A percentile compares a stretch with the other conserved stretches of the same genome.
Conservation (phyloP, 2,888 invertebrate species). For the Caenorhabditis sulstoni region DNA sequence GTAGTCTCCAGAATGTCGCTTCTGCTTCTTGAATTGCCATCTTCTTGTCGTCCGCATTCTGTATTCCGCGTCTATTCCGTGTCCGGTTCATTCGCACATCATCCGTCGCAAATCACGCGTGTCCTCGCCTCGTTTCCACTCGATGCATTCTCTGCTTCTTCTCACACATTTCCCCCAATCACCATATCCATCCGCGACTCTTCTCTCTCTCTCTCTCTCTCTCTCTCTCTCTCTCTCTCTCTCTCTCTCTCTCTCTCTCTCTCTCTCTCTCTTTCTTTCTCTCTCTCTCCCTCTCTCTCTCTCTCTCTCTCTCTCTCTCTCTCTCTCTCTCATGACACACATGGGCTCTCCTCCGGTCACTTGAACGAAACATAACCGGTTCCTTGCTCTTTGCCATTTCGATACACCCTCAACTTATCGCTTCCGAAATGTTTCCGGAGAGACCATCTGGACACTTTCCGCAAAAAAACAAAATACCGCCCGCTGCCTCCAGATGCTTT, state of each 20-base stretch:
- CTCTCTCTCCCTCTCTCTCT: neutral
- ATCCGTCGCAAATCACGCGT: constrained; percentile 59
- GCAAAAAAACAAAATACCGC: neutral
- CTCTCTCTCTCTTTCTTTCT: constrained; percentile 24
- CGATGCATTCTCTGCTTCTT: constrained; percentile 30
- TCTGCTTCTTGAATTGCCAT: constrained; percentile 43
- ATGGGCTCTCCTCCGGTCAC: constrained; percentile 23
- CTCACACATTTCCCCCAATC: constrained; percentile 1
- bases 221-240: constrained; percentile 5
- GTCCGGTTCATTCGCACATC: constrained; percentile 58
- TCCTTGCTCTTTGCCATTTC: constrained; percentile 27
- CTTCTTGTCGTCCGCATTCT: constrained; percentile 19
- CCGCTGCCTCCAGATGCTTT: constrained; percentile 4
- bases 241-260: too few species aligned
- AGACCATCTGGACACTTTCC: constrained; percentile 36
- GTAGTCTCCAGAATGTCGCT: constrained; percentile 16
- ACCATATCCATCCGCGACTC: neutral
- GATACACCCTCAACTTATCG: constrained; percentile 18
- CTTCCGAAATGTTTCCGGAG: constrained; percentile 14
- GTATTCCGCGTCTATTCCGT: constrained; percentile 17
- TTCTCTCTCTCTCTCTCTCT: neutral
- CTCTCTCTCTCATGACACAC: constrained; percentile 43
- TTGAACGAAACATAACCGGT: constrained; percentile 35
- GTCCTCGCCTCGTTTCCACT: constrained; percentile 48
- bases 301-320: too few species aligned